Conservation (phyloP, 2,113 vertebrate genomes). For the Pterocles gutturalis region DNA sequence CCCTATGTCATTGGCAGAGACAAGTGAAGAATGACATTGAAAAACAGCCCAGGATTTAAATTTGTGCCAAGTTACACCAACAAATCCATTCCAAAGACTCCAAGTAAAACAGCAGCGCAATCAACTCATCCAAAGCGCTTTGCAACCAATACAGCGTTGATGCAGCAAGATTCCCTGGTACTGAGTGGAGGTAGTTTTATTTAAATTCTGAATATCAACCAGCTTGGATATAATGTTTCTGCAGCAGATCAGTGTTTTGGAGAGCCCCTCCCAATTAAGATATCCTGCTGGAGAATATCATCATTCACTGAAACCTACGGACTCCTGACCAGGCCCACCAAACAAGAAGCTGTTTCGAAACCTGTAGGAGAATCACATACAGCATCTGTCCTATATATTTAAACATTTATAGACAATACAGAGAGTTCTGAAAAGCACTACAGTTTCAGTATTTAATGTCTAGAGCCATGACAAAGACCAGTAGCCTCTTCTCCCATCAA, state of each 20-base stretch:
- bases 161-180: neutral
- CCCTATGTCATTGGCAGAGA: neutral
- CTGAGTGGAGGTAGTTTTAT: neutral
- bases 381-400: neutral
- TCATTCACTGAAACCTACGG: neutral
- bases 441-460: neutral
- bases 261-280: fast-evolving
- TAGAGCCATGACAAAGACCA: neutral
- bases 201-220: neutral
- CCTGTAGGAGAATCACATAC: neutral
- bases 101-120: neutral
- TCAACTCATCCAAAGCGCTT: neutral
- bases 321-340: neutral
- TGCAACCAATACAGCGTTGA: neutral
- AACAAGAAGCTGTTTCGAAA: neutral
- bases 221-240: neutral
- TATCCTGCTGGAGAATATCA: neutral
- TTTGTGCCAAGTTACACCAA: neutral
- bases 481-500: neutral
- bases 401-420: neutral
- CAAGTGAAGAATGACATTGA: neutral
- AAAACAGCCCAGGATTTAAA: neutral
- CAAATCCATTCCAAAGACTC: neutral
- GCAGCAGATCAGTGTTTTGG: neutral
- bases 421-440: neutral